Evolutionary conservation across 2,888 invertebrate genomes (phyloP).

Genomic region (Spicauda simplicius): DNA sequence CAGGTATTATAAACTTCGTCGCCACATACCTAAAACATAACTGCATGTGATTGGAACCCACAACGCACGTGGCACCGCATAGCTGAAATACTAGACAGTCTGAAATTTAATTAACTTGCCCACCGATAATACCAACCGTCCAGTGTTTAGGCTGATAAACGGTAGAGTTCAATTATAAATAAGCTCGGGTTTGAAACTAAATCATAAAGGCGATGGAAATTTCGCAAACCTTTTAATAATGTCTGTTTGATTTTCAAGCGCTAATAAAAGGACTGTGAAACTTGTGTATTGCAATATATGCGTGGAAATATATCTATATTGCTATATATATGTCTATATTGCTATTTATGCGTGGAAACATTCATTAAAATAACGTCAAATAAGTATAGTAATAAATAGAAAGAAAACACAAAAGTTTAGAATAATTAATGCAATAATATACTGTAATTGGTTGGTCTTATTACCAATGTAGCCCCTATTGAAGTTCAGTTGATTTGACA

Average conservation of each 20-base stretch:
- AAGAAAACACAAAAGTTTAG: too few relatives aligned
- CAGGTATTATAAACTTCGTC: slow-evolving; percentile 11
- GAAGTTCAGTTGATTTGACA: too few relatives aligned
- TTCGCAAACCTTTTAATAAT: neutral
- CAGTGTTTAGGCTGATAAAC: slow-evolving; percentile 55
- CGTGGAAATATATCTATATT: too few relatives aligned
- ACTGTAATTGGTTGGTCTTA: too few relatives aligned
- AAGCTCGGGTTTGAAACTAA: slow-evolving; percentile 13
- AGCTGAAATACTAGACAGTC: slow-evolving; percentile 67
- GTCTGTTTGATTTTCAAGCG: neutral
- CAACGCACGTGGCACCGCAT: slow-evolving; percentile 48
- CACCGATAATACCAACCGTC: slow-evolving; percentile 50
- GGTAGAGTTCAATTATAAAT: slow-evolving; percentile 34
- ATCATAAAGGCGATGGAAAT: neutral
- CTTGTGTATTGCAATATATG: too few relatives aligned
- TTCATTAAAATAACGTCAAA: too few relatives aligned
- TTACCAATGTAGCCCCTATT: too few relatives aligned
- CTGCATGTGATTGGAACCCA: slow-evolving; percentile 42
- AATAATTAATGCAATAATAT: too few relatives aligned
- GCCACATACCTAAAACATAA: slow-evolving; percentile 34
- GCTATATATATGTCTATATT: too few relatives aligned
- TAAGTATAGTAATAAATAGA: too few relatives aligned
- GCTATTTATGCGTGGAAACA: too few relatives aligned
- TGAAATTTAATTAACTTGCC: slow-evolving; percentile 77
- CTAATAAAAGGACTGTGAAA: too few relatives aligned